Evolutionary conservation across 2,113 vertebrate species (phyloP), one percentile per base, ranked within the genome.

Genomic region (Chaetodon trifascialis): DNA sequence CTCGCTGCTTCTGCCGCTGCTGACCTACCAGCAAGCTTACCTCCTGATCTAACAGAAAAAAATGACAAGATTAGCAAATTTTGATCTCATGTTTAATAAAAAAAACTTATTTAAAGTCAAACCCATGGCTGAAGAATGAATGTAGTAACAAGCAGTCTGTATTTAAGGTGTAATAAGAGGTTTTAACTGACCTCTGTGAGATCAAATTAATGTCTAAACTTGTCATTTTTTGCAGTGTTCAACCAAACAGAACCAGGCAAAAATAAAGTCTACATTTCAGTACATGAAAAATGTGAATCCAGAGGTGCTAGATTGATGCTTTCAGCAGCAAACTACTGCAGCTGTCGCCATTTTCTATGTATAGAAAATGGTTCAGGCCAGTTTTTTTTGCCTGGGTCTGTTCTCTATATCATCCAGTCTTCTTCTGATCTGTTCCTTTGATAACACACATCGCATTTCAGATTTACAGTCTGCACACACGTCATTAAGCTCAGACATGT

Each of bases 311-410:
- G 42, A 44, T 7, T 52, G 23, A 73, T 59, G 30, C 52, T 11
- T 71, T 56, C 34, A 51, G 30, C 30, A 30, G 30, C 30, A 30
- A 30, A 30, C 30, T 30, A 30, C 30, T 30, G 30, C 30, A 30
- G 30, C 30, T 30, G 30, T 30, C 3, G 30, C 30, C 30, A 30
- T 30, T 30, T 30, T 30, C 30, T 30, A 30, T 74, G 49, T 59
- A 60, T 69, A 65, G 79, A 62, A 23, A 76, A 19, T 36, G 4
- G 3, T 56, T 16, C 4, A 52, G 16, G 36, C 19, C 44, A 2
- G 30, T 55, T 12, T 55, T 67, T 80, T 90, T 88, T 85, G 73
- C 81, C 76, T 52, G 38, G 64, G 14, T 79, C 74, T 77, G 73
- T 82, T 66, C 19, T 23, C 68, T 25, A 4, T 34, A 19, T 30